These are phyloP conservation scores for Polia nebulosa DNA, from an alignment of 2,888 invertebrate genomes.

Conservation along the genomic window DNA sequence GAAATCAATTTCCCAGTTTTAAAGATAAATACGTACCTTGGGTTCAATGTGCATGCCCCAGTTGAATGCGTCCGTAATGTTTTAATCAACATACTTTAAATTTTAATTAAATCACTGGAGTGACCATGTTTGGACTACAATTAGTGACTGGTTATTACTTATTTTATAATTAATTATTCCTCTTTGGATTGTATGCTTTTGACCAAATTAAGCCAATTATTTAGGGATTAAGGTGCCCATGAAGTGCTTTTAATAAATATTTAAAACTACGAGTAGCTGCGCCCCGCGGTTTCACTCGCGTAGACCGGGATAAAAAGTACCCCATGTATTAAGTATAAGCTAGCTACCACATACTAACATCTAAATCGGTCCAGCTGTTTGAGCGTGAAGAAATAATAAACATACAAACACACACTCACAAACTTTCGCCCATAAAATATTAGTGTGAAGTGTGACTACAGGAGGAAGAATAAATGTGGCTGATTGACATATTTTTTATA, in stretches of 20 bases:
- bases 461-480: too few relatives aligned
- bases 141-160: background rate
- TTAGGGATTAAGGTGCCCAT: background rate
- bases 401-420: too few relatives aligned
- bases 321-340: too few relatives aligned
- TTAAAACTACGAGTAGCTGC: too few relatives aligned
- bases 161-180: conserved; percentile 4
- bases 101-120: conserved; percentile 26
- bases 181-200: background rate
- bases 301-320: too few relatives aligned
- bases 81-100: conserved; percentile 46
- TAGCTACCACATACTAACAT: too few relatives aligned
- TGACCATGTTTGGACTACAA: conserved; percentile 15
- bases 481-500: too few relatives aligned
- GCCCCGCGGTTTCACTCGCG: too few relatives aligned
- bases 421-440: too few relatives aligned
- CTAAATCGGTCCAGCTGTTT: too few relatives aligned
- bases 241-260: background rate
- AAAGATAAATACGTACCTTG: conserved; percentile 19
- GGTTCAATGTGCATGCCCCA: conserved; percentile 4
- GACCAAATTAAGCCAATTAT: background rate
- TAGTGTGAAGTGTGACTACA: too few relatives aligned
- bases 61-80: conserved; percentile 25
- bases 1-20: conserved; percentile 26
- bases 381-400: too few relatives aligned